A percentile compares a stretch with the other conserved stretches of the same genome.
These are phyloP conservation scores for Lepus townsendii DNA, from an alignment of 2,797 vertebrate genomes.

Conservation along the genomic window DNA sequence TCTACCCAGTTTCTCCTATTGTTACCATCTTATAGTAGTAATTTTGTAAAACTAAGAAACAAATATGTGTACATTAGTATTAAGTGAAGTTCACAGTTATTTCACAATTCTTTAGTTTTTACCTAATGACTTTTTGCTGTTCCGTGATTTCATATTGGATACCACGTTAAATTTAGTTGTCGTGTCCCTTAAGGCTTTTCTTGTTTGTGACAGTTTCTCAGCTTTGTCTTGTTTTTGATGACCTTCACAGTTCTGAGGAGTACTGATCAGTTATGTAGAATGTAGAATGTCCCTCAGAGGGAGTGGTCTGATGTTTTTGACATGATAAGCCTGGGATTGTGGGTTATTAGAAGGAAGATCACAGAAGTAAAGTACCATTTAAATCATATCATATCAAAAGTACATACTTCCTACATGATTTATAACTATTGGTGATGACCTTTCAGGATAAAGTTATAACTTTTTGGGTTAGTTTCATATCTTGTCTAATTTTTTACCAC, in stretches of 20 bases:
- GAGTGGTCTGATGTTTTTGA: slow-evolving; percentile 9
- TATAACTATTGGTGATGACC: not conserved
- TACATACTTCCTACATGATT: not conserved
- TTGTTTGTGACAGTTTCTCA: not conserved
- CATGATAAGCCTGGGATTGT: not conserved
- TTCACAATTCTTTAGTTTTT: slow-evolving; percentile 1
- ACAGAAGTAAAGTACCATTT: not conserved
- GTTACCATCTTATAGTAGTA: not conserved
- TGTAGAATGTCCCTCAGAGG: not conserved
- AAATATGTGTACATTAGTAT: not conserved
- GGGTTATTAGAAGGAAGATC: not conserved
- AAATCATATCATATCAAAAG: slow-evolving; percentile 11
- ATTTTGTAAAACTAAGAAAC: not conserved
- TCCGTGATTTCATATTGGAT: not conserved
- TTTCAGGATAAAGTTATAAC: not conserved
- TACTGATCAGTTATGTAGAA: not conserved
- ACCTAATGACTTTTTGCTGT: not conserved
- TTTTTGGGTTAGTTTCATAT: not conserved
- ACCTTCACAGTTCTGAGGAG: not conserved
- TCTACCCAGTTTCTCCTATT: not conserved
- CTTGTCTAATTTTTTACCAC: slow-evolving; percentile 9
- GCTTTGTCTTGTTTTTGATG: slow-evolving; percentile 45
- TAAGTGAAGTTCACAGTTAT: not conserved
- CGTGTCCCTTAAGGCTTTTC: not conserved
- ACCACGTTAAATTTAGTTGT: not conserved